Conservation (phyloP, 2,797 vertebrate species). For the Pseudotriccus pelzelni region DNA sequence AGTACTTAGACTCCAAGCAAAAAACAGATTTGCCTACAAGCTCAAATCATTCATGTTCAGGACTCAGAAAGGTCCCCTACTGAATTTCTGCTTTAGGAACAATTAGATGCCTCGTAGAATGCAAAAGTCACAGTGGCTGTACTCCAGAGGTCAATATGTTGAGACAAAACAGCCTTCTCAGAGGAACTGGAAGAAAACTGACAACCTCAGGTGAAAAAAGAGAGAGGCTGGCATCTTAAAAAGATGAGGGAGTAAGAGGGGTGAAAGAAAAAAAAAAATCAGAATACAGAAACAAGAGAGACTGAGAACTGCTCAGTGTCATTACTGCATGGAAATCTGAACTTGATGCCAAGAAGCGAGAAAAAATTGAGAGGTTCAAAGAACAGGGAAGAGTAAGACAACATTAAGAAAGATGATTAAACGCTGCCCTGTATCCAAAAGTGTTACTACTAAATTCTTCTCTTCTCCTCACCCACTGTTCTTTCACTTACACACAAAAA, state of each 20-base stretch:
- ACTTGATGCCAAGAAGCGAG: background rate
- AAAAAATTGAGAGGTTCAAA: background rate
- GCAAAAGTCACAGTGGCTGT: background rate
- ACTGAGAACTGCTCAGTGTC: background rate
- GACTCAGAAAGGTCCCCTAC: background rate
- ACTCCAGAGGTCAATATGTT: background rate
- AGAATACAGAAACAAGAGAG: background rate
- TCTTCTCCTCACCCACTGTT: background rate
- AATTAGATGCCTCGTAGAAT: slow-evolving; percentile 5
- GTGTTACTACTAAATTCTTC: background rate
- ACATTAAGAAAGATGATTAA: background rate
- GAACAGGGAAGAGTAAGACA: background rate
- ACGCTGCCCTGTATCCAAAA: background rate
- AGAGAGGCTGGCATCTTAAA: background rate
- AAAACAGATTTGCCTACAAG: background rate
- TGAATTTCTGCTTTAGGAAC: slow-evolving; percentile 9
- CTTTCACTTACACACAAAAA: background rate
- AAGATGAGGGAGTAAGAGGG: background rate
- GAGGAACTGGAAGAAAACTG: background rate
- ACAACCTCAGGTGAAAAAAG: background rate
- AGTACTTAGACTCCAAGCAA: background rate
- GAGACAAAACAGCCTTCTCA: background rate
- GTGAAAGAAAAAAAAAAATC: background rate
- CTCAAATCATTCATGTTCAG: background rate
- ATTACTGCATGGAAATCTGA: background rate